These are phyloP conservation scores for Eristalis intricaria DNA, from an alignment of 2,888 invertebrate genomes.

Conservation along the genomic window DNA sequence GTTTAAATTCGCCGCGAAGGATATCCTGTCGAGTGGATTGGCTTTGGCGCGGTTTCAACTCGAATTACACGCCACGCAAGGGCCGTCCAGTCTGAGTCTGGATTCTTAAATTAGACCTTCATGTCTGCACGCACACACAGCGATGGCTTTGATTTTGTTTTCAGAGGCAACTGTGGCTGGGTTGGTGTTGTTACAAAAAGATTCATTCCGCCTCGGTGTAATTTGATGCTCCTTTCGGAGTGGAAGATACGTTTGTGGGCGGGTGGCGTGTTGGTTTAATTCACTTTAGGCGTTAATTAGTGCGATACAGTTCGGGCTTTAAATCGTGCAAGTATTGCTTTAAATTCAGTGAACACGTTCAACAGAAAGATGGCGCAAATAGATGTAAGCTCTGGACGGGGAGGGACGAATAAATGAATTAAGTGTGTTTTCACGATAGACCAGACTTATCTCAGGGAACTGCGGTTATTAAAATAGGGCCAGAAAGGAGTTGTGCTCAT, in stretches of 20 bases:
- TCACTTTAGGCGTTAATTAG: background rate
- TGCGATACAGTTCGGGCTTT: background rate
- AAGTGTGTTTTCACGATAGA: background rate
- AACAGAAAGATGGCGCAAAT: background rate
- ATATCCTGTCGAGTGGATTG: slow-evolving; percentile 5
- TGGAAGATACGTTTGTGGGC: background rate
- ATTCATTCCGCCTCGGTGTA: background rate
- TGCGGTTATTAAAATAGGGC: background rate
- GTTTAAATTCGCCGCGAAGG: slow-evolving; percentile 1
- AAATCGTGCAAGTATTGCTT: background rate
- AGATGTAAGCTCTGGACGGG: background rate
- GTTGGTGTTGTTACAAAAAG: background rate
- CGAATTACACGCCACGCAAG: background rate
- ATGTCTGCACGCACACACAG: background rate
- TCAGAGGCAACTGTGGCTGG: background rate
- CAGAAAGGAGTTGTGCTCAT: no score
- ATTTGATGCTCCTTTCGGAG: background rate
- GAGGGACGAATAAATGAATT: background rate
- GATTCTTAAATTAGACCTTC: background rate
- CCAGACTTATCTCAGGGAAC: background rate
- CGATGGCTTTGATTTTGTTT: background rate
- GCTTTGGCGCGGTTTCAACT: background rate
- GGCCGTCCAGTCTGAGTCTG: background rate
- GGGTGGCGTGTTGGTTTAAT: background rate
- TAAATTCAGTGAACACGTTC: background rate